A percentile compares a stretch with the other conserved stretches of the same genome.
Evolutionary conservation across 2,888 invertebrate genomes (phyloP).

Genomic region (Plagodis pulveraria): DNA sequence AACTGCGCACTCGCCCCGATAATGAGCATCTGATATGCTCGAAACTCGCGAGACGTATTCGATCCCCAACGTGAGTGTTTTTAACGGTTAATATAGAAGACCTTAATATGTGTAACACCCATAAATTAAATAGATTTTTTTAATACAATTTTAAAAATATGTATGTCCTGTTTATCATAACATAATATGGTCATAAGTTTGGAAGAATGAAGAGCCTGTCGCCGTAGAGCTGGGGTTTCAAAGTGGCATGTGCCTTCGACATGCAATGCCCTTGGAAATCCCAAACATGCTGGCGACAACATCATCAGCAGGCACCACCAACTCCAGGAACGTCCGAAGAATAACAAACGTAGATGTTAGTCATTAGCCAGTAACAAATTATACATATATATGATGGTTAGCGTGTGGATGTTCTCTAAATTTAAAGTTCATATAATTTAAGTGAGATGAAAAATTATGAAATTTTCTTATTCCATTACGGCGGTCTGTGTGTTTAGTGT

Average conservation of each 20-base stretch:
- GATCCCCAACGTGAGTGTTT: no score
- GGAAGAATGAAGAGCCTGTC: conserved; percentile 58
- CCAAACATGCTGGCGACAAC: conserved; percentile 88
- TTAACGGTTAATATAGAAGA: no score
- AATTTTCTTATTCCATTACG: no score
- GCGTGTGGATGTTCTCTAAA: no score
- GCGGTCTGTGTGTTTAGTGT: no score
- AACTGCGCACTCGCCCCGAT: no score
- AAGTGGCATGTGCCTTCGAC: conserved; percentile 90
- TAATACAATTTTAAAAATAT: background rate
- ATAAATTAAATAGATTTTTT: no score
- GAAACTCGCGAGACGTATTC: no score
- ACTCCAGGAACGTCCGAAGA: background rate
- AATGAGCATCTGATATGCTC: no score
- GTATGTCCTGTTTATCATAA: background rate
- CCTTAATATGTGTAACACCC: no score
- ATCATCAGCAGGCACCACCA: conserved; percentile 13
- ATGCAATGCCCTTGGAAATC: conserved; percentile 95
- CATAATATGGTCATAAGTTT: background rate
- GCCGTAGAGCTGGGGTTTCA: conserved; percentile 92
- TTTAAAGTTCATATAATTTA: no score
- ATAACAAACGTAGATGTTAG: background rate
- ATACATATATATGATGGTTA: background rate
- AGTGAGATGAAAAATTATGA: no score
- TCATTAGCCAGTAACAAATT: background rate